These are phyloP conservation scores for Drosophila falleni DNA, from an alignment of 2,888 invertebrate genomes.

Conservation along the genomic window DNA sequence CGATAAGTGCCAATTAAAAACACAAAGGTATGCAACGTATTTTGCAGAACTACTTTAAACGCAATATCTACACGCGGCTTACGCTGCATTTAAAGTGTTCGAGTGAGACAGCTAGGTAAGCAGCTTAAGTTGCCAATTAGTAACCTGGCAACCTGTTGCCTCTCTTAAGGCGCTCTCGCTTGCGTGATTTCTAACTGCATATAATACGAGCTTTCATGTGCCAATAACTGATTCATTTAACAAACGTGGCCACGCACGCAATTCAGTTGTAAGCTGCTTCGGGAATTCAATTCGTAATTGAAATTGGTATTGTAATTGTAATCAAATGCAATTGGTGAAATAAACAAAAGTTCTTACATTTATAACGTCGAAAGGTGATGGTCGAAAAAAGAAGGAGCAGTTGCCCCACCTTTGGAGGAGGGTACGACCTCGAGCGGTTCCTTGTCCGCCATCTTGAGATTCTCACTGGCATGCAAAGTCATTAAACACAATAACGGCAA, in stretches of 20 bases:
- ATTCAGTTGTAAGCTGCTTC: not conserved
- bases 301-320: conserved; percentile 4
- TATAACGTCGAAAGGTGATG: not conserved
- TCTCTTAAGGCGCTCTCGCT: conserved; percentile 17
- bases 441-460: conserved; percentile 40
- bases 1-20: not conserved
- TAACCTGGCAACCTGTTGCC: conserved; percentile 63
- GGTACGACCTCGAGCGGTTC: conserved; percentile 29
- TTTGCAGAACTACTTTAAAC: not conserved
- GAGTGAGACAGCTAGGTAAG: conserved; percentile 6
- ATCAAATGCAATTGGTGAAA: conserved; percentile 42
- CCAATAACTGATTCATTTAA: conserved; percentile 59
- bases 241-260: conserved; percentile 45
- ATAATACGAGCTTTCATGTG: conserved; percentile 33
- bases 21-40: conserved; percentile 12
- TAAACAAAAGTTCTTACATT: conserved; percentile 34
- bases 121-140: conserved; percentile 20
- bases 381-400: not conserved
- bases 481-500: conserved; percentile 70
- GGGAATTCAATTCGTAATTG: conserved; percentile 25
- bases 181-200: conserved; percentile 57
- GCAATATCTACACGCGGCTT: conserved; percentile 2
- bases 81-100: not conserved
- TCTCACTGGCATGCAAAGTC: conserved; percentile 66
- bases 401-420: not conserved